A percentile compares a stretch with the other conserved stretches of the same genome.
These are phyloP conservation scores for Alouatta palliata DNA, from an alignment of 2,113 vertebrate species.

Conservation along the genomic window DNA sequence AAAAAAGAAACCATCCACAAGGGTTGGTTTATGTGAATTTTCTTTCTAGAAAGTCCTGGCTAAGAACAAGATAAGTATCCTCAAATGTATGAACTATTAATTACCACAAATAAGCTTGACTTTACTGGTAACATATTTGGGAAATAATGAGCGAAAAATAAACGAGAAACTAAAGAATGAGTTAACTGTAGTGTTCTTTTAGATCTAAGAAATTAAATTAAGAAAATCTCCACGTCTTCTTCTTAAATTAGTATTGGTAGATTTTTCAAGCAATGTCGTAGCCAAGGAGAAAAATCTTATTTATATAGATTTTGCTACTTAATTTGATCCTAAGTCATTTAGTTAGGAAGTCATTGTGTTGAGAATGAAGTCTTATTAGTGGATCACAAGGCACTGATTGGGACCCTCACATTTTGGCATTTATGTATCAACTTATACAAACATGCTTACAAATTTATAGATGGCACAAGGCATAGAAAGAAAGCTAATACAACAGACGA, in stretches of 20 bases:
- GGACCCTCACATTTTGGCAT: neutral
- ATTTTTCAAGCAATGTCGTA: neutral
- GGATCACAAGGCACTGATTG: neutral
- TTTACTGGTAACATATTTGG: neutral
- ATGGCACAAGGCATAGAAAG: neutral
- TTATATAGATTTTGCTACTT: neutral
- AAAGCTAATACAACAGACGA: neutral
- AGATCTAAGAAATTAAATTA: slow-evolving; percentile 11
- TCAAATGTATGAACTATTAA: neutral
- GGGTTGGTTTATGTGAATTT: neutral
- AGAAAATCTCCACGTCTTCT: neutral
- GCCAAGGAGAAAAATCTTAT: neutral
- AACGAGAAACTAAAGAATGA: neutral
- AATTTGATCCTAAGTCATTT: neutral
- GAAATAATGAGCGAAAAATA: neutral
- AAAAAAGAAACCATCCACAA: neutral
- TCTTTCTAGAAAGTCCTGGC: neutral
- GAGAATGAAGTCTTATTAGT: neutral
- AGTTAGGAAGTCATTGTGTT: neutral
- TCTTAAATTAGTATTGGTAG: neutral
- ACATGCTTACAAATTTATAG: neutral
- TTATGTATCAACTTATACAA: neutral
- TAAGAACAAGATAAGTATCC: neutral
- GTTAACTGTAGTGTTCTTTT: neutral
- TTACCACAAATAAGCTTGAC: neutral